Evolutionary conservation across 2,797 vertebrate genomes (phyloP), one percentile per base, ranked within the genome.

Genomic region (Syndactyla subalaris): DNA sequence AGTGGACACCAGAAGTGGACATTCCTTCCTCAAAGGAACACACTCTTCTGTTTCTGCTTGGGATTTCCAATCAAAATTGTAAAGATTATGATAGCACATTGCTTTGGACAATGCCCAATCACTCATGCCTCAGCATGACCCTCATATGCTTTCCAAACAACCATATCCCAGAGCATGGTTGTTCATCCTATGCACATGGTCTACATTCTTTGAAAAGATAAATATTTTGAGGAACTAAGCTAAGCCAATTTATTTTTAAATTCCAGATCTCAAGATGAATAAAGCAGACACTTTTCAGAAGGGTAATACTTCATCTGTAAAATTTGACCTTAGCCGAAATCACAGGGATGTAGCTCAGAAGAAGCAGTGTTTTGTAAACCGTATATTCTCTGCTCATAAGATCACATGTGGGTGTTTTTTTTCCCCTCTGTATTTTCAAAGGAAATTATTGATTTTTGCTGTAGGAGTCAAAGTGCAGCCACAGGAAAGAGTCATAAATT

Each of bases 211-310:
- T 71, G 52, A 75, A 94, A 72, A 65, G 73, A 89, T 66, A 88
- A 91, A 89, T 70, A 54, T 83, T 91, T 62, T 78, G 48, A 75
- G 26, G 63, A 27, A 70, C 62, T 54, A 88, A 76, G 34, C 30
- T 65, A 90, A 94, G 38, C 20, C 0, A 9, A 88, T 93, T 94
- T 93, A 66, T 88, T 84, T 91, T 88, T 67, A 85, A 90, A 76
- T 92, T 79, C 52, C 55, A 79, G n/a, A 81, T 90, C 74, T 93
- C 83, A 74, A 86, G 92, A 76, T 59, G 21, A 18, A 59, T 52
- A 82, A 90, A 16, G 67, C 65, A 89, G 86, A 82, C 18, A 41
- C 16, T 96, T 88, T 88, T 85, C 55, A 77, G 63, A 95, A 86
- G 80, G 32, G 21, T 70, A 78, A 61, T 89, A 78, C 41, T 85